Evolutionary conservation across 2,113 vertebrate species (phyloP), one percentile per base, ranked within the genome.

Genomic region (Plotosus lineatus): DNA sequence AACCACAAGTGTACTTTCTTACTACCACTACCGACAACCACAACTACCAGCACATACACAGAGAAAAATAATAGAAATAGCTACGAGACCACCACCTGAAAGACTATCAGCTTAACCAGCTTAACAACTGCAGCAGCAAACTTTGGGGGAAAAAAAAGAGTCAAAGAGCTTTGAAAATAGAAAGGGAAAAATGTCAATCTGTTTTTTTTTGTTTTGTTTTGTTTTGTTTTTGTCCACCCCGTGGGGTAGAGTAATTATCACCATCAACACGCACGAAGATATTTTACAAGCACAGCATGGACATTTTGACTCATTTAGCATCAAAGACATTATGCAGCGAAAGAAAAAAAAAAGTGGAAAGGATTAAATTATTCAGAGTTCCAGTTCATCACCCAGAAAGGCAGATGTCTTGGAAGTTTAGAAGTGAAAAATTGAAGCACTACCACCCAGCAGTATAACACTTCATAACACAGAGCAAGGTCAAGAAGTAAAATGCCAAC

Each of bases 251-350:
- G 50, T n/a, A 75, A 53, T 81, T 66, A 73, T 73, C 78, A 73
- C 78, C 78, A 63, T 42, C 31, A 80, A 55, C 51, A 15, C 86
- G 78, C 61, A 82, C 75, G 75, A 83, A 65, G 82, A 60, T 81
- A 65, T 84, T 88, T 88, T 88, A 87, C 88, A 89, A 85, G 83
- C 87, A 87, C 85, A 87, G 89, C 87, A 86, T 88, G 85, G 91
- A 90, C 91, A 92, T 92, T 92, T 93, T 91, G 91, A 94, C 90
- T 93, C 90, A 93, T 93, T 92, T 87, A 12, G 58, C 44, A 82
- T 36, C 60, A 53, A 31, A 75, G 51, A 50, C 65, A 56, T 53
- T 46, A 66, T 77, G 77, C 82, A 78, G 56, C 28, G 85, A 48
- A 86, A 76, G 80, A 85, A 61, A 11, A 28, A 1, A 28, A 14